These are phyloP conservation scores for Caracal caracal DNA, from an alignment of 2,113 vertebrate genomes.

Conservation along the genomic window DNA sequence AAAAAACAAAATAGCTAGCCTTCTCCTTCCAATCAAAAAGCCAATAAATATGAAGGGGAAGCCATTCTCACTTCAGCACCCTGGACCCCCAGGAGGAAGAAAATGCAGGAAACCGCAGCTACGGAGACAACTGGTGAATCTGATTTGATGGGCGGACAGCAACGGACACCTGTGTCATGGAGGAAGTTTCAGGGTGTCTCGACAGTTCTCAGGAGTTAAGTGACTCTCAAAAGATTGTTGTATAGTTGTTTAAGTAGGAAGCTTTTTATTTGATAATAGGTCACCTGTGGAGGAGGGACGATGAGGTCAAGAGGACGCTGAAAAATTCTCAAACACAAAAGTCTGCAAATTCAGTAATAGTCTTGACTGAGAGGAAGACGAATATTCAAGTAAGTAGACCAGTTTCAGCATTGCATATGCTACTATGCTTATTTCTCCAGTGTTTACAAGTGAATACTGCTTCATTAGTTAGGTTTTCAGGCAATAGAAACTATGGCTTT, in stretches of 20 bases:
- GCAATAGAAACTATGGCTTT: background rate
- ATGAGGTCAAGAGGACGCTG: constrained; percentile 53
- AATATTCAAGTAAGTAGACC: constrained; percentile 82
- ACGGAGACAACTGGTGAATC: constrained; percentile 70
- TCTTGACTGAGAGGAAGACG: constrained; percentile 59
- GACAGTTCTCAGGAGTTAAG: constrained; percentile 72
- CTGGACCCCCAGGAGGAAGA: constrained; percentile 53
- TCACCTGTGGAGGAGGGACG: constrained; percentile 68
- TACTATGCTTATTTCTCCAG: background rate
- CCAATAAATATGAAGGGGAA: constrained; percentile 81
- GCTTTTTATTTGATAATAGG: constrained; percentile 74
- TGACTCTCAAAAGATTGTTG: background rate
- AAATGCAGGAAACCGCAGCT: constrained; percentile 68
- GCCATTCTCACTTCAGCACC: constrained; percentile 59
- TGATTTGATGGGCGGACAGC: constrained; percentile 74
- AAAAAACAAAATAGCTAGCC: constrained; percentile 73
- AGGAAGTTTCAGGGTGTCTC: constrained; percentile 78
- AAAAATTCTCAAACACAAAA: constrained; percentile 64
- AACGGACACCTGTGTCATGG: constrained; percentile 79
- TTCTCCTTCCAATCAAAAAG: constrained; percentile 81
- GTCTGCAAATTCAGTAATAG: constrained; percentile 42
- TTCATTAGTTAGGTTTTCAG: constrained; percentile 19
- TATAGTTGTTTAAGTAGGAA: constrained; percentile 72
- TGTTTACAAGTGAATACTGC: constrained; percentile 9
- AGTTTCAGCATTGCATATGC: constrained; percentile 22